Conservation (phyloP, 2,113 vertebrate genomes). For the Tylochromis polylepis region DNA sequence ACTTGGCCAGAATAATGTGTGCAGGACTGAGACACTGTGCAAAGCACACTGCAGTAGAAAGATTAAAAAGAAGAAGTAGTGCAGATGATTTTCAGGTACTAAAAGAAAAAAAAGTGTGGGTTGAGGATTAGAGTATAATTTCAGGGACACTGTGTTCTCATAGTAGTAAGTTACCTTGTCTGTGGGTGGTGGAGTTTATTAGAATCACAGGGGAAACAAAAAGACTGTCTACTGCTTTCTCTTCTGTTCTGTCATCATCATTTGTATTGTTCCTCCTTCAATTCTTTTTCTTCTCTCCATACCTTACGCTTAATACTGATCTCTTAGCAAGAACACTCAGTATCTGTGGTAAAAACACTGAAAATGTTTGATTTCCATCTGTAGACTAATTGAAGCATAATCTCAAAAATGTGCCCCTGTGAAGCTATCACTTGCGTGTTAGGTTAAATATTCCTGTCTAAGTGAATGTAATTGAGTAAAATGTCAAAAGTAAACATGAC, state of each 20-base stretch:
- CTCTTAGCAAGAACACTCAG: not conserved
- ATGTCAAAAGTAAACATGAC: not conserved
- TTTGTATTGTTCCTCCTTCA: not conserved
- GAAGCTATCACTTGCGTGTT: not conserved
- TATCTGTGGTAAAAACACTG: not conserved
- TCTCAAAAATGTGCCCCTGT: not conserved
- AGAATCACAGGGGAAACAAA: constrained; percentile 1
- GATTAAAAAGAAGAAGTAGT: not conserved
- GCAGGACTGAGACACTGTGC: not conserved
- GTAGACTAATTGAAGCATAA: not conserved
- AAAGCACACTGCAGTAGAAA: not conserved
- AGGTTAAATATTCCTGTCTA: not conserved
- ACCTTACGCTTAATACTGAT: not conserved
- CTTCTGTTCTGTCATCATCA: not conserved
- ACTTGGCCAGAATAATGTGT: not conserved
- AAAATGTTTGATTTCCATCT: not conserved
- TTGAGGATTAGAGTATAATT: constrained; percentile 27
- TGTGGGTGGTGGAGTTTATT: not conserved
- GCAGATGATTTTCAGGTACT: not conserved
- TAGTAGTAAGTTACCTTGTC: not conserved
- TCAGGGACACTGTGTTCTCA: constrained; percentile 1
- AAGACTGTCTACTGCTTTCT: not conserved
- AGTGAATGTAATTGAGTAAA: not conserved
- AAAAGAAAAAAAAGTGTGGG: constrained; percentile 2
- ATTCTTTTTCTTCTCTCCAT: not conserved